Percentiles rank a stretch among this genome's conserved stretches.
phyloP scores from a whole-genome alignment of 2,888 invertebrate genomes.

The Agonum fuliginosum region DNA sequence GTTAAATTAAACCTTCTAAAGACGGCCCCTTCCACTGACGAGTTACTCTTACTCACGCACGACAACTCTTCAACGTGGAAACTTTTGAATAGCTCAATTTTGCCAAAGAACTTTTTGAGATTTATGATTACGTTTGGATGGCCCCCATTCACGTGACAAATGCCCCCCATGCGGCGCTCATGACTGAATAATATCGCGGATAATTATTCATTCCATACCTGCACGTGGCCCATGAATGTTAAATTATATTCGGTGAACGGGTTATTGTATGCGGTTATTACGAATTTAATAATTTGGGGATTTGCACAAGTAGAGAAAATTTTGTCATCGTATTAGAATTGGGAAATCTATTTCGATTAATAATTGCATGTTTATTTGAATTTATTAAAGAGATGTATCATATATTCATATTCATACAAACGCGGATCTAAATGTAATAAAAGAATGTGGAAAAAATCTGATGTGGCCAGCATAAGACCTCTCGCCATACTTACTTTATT shows the following conservation, averaged over 20 bases:
- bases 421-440: too few species aligned
- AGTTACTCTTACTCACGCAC: constrained; percentile 19
- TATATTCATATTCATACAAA: too few species aligned
- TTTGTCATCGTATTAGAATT: background rate
- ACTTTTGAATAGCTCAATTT: constrained; percentile 43
- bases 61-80: constrained; percentile 12
- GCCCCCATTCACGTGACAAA: background rate
- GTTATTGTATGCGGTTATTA: constrained; percentile 15
- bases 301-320: too few species aligned
- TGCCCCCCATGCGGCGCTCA: constrained; percentile 5
- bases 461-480: too few species aligned
- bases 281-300: constrained; percentile 12
- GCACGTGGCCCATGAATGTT: constrained; percentile 19
- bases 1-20: too few species aligned
- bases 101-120: constrained; percentile 31
- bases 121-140: constrained; percentile 43
- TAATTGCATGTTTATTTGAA: constrained; percentile 3
- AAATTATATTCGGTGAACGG: constrained; percentile 20
- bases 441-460: too few species aligned
- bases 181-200: constrained; percentile 30
- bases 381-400: too few species aligned
- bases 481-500: too few species aligned
- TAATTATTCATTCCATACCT: constrained; percentile 30
- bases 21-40: background rate
- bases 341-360: background rate